These are phyloP conservation scores for Danio albolineatus DNA, from an alignment of 2,797 vertebrate species.

Conservation along the genomic window DNA sequence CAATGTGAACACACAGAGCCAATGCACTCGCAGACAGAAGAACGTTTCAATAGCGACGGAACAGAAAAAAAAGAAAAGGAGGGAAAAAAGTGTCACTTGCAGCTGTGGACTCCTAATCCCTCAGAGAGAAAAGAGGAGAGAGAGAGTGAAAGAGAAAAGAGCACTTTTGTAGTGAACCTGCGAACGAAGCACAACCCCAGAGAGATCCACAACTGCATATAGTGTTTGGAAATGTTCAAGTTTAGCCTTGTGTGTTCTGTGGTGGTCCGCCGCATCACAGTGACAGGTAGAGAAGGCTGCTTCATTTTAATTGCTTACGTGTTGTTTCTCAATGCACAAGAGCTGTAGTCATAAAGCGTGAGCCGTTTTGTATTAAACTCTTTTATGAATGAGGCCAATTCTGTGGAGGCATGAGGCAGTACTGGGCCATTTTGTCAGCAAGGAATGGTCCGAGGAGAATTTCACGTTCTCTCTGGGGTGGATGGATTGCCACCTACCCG, in stretches of 20 bases:
- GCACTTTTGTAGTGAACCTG: constrained; percentile 28
- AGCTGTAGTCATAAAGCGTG: constrained; percentile 78
- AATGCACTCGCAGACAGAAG: constrained; percentile 45
- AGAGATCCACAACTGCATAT: constrained; percentile 22
- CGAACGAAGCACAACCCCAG: neutral
- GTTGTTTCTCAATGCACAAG: constrained; percentile 29
- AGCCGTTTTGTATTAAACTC: constrained; percentile 81
- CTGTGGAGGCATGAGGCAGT: constrained; percentile 90
- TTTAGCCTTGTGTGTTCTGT: constrained; percentile 15
- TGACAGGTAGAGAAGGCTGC: neutral
- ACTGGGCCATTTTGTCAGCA: constrained; percentile 90
- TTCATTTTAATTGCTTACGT: constrained; percentile 29
- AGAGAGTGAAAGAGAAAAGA: constrained; percentile 19
- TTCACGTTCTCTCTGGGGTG: constrained; percentile 82
- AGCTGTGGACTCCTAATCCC: constrained; percentile 79
- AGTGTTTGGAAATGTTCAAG: constrained; percentile 20
- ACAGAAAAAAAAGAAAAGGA: neutral
- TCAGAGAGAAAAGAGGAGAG: constrained; percentile 36
- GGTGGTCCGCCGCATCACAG: constrained; percentile 18
- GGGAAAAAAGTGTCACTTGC: constrained; percentile 73
- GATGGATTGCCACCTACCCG: constrained; percentile 85
- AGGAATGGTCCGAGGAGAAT: constrained; percentile 86
- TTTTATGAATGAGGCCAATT: constrained; percentile 84
- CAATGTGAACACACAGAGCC: constrained; percentile 40
- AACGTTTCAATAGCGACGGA: constrained; percentile 30